Percentiles rank a stretch among this genome's conserved stretches.
These are phyloP conservation scores for Zophobas atratus DNA, from an alignment of 1,140 invertebrate genomes.

Conservation along the genomic window DNA sequence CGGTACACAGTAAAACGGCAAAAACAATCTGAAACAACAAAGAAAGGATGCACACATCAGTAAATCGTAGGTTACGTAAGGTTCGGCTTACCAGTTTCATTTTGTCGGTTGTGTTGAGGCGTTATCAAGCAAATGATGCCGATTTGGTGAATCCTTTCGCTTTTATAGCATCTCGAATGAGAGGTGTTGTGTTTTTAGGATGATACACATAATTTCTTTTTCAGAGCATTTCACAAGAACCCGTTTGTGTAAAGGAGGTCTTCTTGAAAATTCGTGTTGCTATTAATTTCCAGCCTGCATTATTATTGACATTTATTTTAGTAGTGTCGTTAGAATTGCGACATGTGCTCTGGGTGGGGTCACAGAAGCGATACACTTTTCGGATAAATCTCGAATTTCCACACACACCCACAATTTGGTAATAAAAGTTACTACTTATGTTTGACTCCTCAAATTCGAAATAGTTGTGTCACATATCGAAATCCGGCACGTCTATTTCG, in stretches of 20 bases:
- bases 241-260: conserved; percentile 22
- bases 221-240: conserved; percentile 50
- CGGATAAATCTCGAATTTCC: neutral
- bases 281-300: conserved; percentile 8
- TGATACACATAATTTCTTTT: conserved; percentile 49
- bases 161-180: conserved; percentile 47
- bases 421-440: conserved; percentile 5
- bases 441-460: neutral
- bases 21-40: conserved; percentile 51
- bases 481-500: too few relatives aligned
- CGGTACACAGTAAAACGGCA: conserved; percentile 50
- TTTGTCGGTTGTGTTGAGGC: conserved; percentile 32
- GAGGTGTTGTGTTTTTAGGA: conserved; percentile 43
- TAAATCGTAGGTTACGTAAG: conserved; percentile 8
- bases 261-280: conserved; percentile 19
- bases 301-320: conserved; percentile 36
- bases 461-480: too few relatives aligned
- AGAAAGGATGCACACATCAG: conserved; percentile 20
- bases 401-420: neutral
- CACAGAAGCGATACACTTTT: conserved; percentile 10
- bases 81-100: conserved; percentile 48
- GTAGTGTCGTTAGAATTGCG: conserved; percentile 2
- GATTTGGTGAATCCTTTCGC: conserved; percentile 41
- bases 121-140: conserved; percentile 46
- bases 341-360: conserved; percentile 13